These are phyloP conservation scores for Agrochola circellaris DNA, from an alignment of 2,888 invertebrate species.

Conservation along the genomic window DNA sequence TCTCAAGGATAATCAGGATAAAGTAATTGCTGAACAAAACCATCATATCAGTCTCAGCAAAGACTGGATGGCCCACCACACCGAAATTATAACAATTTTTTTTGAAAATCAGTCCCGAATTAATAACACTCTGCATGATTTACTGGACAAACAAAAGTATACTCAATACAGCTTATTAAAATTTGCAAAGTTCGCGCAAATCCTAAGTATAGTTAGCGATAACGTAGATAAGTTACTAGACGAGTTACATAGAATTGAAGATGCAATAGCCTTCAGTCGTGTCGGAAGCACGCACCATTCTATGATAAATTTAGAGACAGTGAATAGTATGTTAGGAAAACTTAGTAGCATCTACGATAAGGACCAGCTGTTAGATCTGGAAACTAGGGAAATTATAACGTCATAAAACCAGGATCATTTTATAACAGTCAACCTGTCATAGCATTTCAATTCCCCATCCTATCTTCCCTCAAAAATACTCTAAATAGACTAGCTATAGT, in stretches of 20 bases:
- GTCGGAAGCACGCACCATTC: background rate
- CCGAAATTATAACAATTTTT: background rate
- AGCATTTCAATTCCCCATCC: background rate
- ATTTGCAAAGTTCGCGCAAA: constrained; percentile 1
- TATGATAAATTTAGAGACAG: background rate
- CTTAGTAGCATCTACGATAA: background rate
- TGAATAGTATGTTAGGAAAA: constrained; percentile 1
- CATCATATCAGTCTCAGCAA: background rate
- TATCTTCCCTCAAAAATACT: background rate
- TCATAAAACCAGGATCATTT: background rate
- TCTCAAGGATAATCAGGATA: background rate
- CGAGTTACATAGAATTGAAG: background rate
- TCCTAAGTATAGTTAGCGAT: constrained; percentile 4
- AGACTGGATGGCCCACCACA: background rate
- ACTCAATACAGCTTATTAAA: background rate
- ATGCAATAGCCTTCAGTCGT: background rate
- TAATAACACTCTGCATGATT: background rate
- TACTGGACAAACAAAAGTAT: background rate
- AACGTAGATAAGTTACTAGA: constrained; percentile 1
- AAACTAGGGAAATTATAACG: background rate
- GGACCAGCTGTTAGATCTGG: background rate
- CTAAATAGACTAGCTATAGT: background rate
- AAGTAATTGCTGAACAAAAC: background rate
- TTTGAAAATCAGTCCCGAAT: background rate
- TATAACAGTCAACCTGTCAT: background rate